Evolutionary conservation across 2,888 invertebrate genomes (phyloP).

Genomic region (Busseola fusca): DNA sequence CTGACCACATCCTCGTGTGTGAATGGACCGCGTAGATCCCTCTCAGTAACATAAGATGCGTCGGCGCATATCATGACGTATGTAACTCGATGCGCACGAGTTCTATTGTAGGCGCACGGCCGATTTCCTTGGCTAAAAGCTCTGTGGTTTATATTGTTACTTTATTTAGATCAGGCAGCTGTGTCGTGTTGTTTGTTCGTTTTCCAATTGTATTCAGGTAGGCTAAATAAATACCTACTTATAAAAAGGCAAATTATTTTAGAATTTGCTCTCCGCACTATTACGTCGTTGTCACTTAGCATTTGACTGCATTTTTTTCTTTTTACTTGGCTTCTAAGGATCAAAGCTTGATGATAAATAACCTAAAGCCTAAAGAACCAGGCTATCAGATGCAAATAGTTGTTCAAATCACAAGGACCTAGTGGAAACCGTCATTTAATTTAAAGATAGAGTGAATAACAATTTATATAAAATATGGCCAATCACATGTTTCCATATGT

Average conservation of each 20-base stretch:
- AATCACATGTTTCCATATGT: too few relatives aligned
- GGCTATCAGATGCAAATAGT: too few relatives aligned
- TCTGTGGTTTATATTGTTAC: constrained; percentile 59
- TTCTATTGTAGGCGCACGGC: constrained; percentile 50
- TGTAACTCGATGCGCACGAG: constrained; percentile 58
- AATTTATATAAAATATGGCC: too few relatives aligned
- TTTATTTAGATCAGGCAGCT: constrained; percentile 1
- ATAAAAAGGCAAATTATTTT: not conserved
- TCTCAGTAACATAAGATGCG: constrained; percentile 73
- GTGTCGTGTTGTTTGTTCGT: not conserved
- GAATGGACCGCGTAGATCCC: constrained; percentile 66
- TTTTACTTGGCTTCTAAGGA: too few relatives aligned
- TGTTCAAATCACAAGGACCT: too few relatives aligned
- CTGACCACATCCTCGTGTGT: constrained; percentile 72
- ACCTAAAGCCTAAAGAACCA: too few relatives aligned
- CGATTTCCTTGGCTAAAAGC: constrained; percentile 57
- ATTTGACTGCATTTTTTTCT: too few relatives aligned
- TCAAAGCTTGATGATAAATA: too few relatives aligned
- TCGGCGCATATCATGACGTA: constrained; percentile 57
- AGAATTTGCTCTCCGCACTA: not conserved
- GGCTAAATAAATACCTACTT: not conserved
- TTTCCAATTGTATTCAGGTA: not conserved
- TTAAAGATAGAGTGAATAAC: too few relatives aligned
- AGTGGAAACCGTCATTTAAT: too few relatives aligned
- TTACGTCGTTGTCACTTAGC: too few relatives aligned